Conservation (phyloP, 2,797 vertebrate genomes). For the Buceros bicornis region DNA sequence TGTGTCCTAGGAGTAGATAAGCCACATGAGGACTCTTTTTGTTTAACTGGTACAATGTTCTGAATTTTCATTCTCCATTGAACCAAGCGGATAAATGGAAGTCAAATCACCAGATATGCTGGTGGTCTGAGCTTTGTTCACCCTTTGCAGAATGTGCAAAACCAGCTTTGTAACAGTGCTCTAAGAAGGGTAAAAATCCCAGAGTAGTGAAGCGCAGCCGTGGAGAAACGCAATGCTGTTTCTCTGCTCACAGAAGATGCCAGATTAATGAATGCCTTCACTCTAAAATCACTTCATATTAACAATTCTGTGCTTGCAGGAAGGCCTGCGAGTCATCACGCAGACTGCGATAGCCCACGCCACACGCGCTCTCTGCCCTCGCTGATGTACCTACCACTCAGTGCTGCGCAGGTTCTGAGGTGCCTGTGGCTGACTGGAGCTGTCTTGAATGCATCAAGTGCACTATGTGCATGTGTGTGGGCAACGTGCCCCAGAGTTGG, state of each 20-base stretch:
- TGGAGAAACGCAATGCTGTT: neutral
- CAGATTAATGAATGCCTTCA: neutral
- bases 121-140: conserved; percentile 16
- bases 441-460: neutral
- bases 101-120: neutral
- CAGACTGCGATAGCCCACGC: neutral
- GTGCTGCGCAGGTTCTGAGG: neutral
- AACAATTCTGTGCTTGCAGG: neutral
- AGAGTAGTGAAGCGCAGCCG: neutral
- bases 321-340: neutral
- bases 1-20: neutral
- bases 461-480: neutral
- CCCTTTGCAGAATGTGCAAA: neutral
- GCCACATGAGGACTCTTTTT: neutral
- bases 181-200: neutral
- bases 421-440: neutral
- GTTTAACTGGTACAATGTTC: neutral
- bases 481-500: neutral
- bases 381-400: neutral
- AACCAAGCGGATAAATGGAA: neutral
- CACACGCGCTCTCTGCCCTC: neutral
- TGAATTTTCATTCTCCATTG: neutral
- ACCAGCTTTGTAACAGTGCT: neutral
- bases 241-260: neutral
- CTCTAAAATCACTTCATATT: neutral